Evolutionary conservation across 1,140 invertebrate genomes (phyloP).

Genomic region (Gryon sp.): DNA sequence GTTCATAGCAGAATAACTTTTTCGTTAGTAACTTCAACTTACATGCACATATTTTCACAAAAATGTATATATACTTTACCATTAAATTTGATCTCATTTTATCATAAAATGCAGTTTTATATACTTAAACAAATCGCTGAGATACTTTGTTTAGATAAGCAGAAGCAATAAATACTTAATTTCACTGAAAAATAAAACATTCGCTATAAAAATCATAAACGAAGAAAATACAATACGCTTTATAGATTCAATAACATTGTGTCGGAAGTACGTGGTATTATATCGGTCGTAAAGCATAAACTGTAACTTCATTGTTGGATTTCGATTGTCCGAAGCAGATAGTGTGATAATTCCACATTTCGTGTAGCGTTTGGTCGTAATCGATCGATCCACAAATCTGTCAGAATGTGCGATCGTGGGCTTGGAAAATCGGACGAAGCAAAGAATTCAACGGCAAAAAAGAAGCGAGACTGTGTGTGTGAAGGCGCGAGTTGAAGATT

Average conservation of each 20-base stretch:
- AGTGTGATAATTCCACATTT: constrained; percentile 53
- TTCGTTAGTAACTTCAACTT: neutral
- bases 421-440: neutral
- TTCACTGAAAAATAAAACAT: constrained; percentile 8
- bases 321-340: constrained; percentile 51
- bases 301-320: constrained; percentile 47
- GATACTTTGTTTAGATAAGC: constrained; percentile 28
- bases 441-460: constrained; percentile 12
- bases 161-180: constrained; percentile 14
- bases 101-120: no score
- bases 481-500: constrained; percentile 60
- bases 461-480: constrained; percentile 35
- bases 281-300: constrained; percentile 47
- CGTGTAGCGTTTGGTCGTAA: constrained; percentile 26
- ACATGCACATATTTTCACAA: no score
- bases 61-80: neutral
- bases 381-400: constrained; percentile 57
- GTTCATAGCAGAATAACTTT: neutral
- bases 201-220: constrained; percentile 44
- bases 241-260: constrained; percentile 48
- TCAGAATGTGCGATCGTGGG: constrained; percentile 15
- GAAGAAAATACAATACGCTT: constrained; percentile 44
- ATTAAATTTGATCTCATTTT: no score
- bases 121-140: constrained; percentile 27
- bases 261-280: constrained; percentile 40